phyloP scores from a whole-genome alignment of 2,113 vertebrate species.

The Nibea albiflora region DNA sequence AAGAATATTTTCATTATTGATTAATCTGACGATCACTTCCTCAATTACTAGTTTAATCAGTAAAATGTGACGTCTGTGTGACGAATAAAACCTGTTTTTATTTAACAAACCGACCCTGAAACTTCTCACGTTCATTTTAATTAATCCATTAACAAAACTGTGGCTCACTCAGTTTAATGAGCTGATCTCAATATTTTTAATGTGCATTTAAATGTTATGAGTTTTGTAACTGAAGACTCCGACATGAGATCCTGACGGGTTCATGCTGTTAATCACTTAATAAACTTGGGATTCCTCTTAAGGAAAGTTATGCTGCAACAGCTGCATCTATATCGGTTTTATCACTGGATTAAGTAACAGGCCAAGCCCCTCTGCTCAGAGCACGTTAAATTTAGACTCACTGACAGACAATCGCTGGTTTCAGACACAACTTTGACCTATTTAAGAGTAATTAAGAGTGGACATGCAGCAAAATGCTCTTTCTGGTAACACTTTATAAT shows the following conservation, averaged over 20 bases:
- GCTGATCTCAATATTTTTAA: not conserved
- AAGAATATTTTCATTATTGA: not conserved
- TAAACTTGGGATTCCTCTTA: conserved; percentile 21
- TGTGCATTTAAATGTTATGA: not conserved
- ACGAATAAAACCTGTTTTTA: not conserved
- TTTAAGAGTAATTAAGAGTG: no score
- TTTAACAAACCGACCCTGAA: not conserved
- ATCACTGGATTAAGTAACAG: conserved; percentile 50
- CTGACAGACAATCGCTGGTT: not conserved
- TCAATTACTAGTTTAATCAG: not conserved
- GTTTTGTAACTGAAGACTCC: not conserved
- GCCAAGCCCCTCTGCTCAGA: not conserved
- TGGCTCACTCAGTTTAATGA: not conserved
- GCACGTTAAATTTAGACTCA: conserved; percentile 29
- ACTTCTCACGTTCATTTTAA: no score
- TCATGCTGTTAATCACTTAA: not conserved
- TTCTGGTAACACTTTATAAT: not conserved
- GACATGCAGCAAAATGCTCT: no score
- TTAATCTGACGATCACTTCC: not conserved
- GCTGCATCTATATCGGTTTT: conserved; percentile 61
- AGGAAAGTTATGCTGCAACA: conserved; percentile 57
- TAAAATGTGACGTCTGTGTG: not conserved
- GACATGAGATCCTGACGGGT: not conserved
- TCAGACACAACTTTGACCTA: not conserved
- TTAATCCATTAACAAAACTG: not conserved